Evolutionary conservation across 2,113 vertebrate species (phyloP), one percentile per base, ranked within the genome.

Genomic region (Caracal caracal): DNA sequence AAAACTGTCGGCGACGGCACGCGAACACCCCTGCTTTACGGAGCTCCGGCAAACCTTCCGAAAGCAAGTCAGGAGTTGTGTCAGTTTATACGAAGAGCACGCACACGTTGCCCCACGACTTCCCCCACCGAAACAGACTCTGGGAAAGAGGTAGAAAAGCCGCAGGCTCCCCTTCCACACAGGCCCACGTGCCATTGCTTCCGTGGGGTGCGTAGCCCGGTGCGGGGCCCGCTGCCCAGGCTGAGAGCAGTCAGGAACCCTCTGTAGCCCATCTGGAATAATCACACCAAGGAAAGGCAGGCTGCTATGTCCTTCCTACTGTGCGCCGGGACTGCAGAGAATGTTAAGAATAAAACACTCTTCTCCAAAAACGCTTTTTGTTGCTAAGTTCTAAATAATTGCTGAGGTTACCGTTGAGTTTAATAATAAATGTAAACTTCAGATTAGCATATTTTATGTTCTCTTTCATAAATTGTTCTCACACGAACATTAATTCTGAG

Each of bases 401-500:
- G 61, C 66, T 43, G 26, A 78, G 24, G n/a, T 53, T 40, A 33
- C 75, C 13, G 1, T 0, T 59, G 37, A 63, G 26, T 73, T 79
- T 66, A 84, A 70, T 75, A 66, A 88, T 80, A 43, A 0, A 19
- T 19, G 24, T 26, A 47, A 28, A 37, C 70, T 47, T 90, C 35
- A 40, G 35, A 17, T 66, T 47, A 35, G 8, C 30, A 0, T 56
- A 15, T 15, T 51, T 53, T 28, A 20, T 2, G 17, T 43, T 2
- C 66, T 11, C 51, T 51, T 70, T 66, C 43, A 30, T 71, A 2
- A n/a, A 24, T 22, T 4, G 17, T 0, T 22, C 5, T 22, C 12
- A 59, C 16, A 1, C 0, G 20, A 2, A 16, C 0, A 0, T 2
- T 35, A 3, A 61, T 10, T 28, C 28, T n/a, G 56, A 30, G 49